Evolutionary conservation across 2,888 invertebrate genomes (phyloP), one percentile per base, ranked within the genome.

Genomic region (Artemia sinica): DNA sequence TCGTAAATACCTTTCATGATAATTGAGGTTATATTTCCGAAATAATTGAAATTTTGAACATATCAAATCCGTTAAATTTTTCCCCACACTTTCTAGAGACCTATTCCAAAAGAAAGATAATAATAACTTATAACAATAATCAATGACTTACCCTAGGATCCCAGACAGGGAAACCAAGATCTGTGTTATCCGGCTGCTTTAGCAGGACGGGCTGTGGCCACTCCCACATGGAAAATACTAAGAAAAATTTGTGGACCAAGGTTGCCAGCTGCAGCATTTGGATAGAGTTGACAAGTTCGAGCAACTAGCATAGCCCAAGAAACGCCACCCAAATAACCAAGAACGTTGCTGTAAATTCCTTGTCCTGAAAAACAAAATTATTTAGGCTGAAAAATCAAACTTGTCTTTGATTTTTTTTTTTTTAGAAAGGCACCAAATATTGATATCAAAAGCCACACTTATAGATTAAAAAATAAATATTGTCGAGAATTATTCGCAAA

Each of bases 301-400:
- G 98, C 98, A 0, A 97, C 97, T 69, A 99, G 80, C 92, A 99
- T 98, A 2, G 98, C 98, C 98, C 98, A 98, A 0, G 96, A 94
- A 12, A 98, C 96, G 71, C 98, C 98, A 68, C 96, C 96, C 68
- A 98, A 84, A 79, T 95, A 98, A 65, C 98, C 98, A 74, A 99
- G 82, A 0, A 90, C 91, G 82, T 99, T 99, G 67, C 96, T 97
- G 81, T 99, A 98, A 74, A 99, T 93, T 69, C 97, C 95, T 79
- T 90, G 91, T 75, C 85, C 92, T 91, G 77, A 52, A 77, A 78
- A 72, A 69, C 71, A 71, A 73, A 67, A 28, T 8, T 13, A 8
- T 12, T 14, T n/a, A 49, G 13, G 50, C 49, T 10, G 7, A 1
- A 18, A 10, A 18, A 8, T 8, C 14, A 1, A 66, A 63, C 5